phyloP scores from a whole-genome alignment of 2,797 vertebrate species.

The Sciaenops ocellatus region DNA sequence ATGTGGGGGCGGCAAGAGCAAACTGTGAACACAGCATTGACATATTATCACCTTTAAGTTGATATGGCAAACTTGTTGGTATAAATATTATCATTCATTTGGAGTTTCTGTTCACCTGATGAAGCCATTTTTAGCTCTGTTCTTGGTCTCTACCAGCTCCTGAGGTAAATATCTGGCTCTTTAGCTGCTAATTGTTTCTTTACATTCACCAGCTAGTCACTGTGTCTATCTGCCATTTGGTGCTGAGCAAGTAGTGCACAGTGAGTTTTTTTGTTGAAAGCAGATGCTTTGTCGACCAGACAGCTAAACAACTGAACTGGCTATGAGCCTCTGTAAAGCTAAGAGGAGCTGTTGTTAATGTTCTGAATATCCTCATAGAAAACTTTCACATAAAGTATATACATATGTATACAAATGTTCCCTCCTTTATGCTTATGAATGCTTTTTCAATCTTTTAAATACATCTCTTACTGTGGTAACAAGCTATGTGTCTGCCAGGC shows the following conservation, averaged over 20 bases:
- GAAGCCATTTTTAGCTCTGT: neutral
- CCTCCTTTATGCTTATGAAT: neutral
- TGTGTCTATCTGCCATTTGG: constrained; percentile 16
- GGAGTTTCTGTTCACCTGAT: neutral
- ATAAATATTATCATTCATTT: neutral
- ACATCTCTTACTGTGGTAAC: neutral
- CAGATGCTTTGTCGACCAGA: too few species aligned
- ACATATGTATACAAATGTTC: neutral
- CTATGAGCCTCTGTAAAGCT: neutral
- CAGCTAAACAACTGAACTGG: too few species aligned
- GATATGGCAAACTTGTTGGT: neutral
- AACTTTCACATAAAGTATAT: neutral
- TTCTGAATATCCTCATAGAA: constrained; percentile 13
- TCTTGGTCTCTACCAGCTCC: constrained; percentile 19
- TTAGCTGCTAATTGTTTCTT: constrained; percentile 2
- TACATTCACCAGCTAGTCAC: constrained; percentile 1
- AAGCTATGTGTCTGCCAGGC: constrained; percentile 17
- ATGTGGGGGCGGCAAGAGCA: neutral
- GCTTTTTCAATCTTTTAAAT: constrained; percentile 14
- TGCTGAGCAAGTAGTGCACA: neutral
- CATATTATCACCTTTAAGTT: neutral
- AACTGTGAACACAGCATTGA: neutral
- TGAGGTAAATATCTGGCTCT: constrained; percentile 13
- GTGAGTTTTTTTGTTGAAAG: neutral
- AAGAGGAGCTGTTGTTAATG: neutral